A percentile compares a stretch with the other conserved stretches of the same genome.
Evolutionary conservation across 2,113 vertebrate species (phyloP).

Genomic region (Philantomba maxwellii): DNA sequence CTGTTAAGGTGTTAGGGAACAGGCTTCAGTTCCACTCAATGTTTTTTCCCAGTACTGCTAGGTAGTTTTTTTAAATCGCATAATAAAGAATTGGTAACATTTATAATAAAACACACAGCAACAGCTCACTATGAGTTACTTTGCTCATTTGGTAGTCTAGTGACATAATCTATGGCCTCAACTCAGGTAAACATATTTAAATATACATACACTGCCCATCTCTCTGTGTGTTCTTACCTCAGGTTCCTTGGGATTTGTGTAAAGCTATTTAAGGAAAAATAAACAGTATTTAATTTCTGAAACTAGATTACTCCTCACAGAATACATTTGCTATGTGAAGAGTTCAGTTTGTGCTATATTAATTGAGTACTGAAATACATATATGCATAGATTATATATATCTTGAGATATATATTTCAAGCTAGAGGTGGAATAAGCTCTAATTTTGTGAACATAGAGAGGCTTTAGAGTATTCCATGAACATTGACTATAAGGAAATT

Average conservation of each 20-base stretch:
- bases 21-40: background rate
- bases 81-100: background rate
- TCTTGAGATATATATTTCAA: background rate
- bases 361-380: background rate
- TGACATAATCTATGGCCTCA: constrained; percentile 8
- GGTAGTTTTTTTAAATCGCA: constrained; percentile 35
- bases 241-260: constrained; percentile 77
- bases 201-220: constrained; percentile 54
- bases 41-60: background rate
- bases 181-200: constrained; percentile 53
- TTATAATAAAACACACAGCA: constrained; percentile 36
- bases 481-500: background rate
- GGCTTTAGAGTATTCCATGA: background rate
- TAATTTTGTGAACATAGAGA: background rate
- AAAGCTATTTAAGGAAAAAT: constrained; percentile 81
- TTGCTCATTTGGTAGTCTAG: background rate
- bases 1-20: background rate
- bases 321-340: constrained; percentile 31
- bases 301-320: constrained; percentile 4
- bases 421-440: background rate
- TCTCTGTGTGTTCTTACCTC: constrained; percentile 79
- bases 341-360: background rate
- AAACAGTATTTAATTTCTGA: constrained; percentile 62
- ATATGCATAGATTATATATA: background rate
- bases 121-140: background rate